Evolutionary conservation across 2,888 invertebrate species (phyloP), one percentile per base, ranked within the genome.

Genomic region (Hedya salicella): DNA sequence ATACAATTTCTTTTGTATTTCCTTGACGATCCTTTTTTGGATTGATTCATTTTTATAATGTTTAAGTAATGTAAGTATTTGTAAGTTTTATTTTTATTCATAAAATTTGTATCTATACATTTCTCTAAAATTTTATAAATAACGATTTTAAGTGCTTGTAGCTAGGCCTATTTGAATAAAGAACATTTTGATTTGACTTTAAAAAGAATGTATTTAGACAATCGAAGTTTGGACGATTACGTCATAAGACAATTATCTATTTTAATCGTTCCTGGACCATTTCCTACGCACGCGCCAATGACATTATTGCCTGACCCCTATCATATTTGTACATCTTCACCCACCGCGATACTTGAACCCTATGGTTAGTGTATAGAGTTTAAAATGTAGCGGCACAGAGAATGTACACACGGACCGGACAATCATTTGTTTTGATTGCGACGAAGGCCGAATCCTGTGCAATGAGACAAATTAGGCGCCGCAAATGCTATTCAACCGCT

Each of bases 381-480:
- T 30, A 56, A 30, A 56, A 32, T 57, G 13, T 6, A 17, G 42
- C 11, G 44, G n/a, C 6, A 9, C 30, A 17, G 14, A 14, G 8
- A 21, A 25, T 32, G 19, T 19, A 17, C 25, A 54, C 40, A 25
- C 39, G 16, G 14, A 42, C 42, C 42, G 14, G 42, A 16, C 53
- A 39, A 49, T 39, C 1, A 44, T 57, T 57, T 57, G 56, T 44
- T 57, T 57, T 44, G 56, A 57, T 57, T 57, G 56, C 1, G 13
- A n/a, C 30, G 32, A 57, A 57, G 56, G 56, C 17, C 56, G 44
- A 44, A 44, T 32, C 44, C 56, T 44, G 16, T 21, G 59, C 48
- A 19, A 48, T 59, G 17, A 32, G 16, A 8, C n/a, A 32, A 50
- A 30, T 44, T 13, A 19, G 13, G 19, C 8, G 16, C n/a, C 9